Conservation (phyloP, 2,797 vertebrate species). For the Picus viridis region DNA sequence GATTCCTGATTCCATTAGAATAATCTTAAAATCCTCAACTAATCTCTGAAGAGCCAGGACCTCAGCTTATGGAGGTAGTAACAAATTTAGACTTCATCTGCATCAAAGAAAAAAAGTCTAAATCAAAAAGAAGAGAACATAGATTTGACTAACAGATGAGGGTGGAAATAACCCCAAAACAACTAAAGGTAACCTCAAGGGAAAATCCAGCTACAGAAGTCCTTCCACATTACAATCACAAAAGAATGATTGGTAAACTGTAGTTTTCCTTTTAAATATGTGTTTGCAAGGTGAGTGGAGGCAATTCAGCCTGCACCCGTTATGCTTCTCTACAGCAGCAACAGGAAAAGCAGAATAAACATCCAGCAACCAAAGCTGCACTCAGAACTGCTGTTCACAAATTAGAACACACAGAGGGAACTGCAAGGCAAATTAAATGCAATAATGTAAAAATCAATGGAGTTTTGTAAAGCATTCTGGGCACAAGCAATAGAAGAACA, state of each 20-base stretch:
- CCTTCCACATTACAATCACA: neutral
- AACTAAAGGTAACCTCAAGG: neutral
- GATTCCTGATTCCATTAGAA: neutral
- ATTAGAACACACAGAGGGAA: neutral
- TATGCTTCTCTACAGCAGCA: neutral
- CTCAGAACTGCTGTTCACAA: neutral
- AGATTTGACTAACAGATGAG: neutral
- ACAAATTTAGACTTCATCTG: neutral
- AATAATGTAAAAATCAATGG: neutral
- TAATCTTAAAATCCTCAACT: neutral
- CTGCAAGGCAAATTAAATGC: neutral
- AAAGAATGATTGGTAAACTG: neutral
- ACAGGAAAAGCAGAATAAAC: neutral
- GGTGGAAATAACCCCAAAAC: neutral
- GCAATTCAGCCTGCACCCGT: neutral
- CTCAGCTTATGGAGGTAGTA: neutral
- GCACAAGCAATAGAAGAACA: neutral
- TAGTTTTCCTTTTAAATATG: neutral
- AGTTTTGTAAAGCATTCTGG: neutral
- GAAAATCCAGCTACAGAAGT: neutral
- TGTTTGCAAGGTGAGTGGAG: neutral
- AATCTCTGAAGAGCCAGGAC: neutral
- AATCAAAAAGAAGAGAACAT: neutral
- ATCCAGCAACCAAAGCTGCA: neutral
- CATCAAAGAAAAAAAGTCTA: neutral